Conservation (phyloP, 1,140 invertebrate species). For the Drosophila kepulauana region DNA sequence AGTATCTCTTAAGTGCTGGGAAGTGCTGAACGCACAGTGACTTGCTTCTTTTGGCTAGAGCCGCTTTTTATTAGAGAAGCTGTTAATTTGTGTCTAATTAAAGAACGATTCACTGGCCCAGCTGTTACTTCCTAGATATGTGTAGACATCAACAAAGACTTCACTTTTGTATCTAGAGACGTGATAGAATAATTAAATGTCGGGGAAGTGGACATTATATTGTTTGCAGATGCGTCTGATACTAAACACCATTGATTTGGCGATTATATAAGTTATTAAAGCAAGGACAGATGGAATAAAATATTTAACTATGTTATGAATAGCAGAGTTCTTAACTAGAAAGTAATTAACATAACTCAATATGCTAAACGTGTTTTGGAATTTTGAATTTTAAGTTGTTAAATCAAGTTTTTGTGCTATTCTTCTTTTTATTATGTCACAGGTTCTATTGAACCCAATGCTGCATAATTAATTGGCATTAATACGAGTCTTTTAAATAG, state of each 20-base stretch:
- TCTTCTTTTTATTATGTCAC: conserved; percentile 52
- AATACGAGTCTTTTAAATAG: conserved; percentile 7
- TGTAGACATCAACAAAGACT: conserved; percentile 42
- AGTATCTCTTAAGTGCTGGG: conserved; percentile 51
- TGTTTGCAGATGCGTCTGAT: conserved; percentile 13
- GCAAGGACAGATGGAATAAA: not conserved
- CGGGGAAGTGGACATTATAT: conserved; percentile 38
- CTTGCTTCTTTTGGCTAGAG: conserved; percentile 59
- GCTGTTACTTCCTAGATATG: conserved; percentile 63
- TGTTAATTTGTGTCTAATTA: conserved; percentile 80
- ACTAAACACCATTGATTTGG: conserved; percentile 12
- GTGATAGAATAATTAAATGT: conserved; percentile 56
- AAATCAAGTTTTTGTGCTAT: conserved; percentile 5
- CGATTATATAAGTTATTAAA: conserved; percentile 5
- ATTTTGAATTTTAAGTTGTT: conserved; percentile 22
- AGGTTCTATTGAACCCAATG: conserved; percentile 49
- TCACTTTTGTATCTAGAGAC: conserved; percentile 24
- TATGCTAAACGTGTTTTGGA: conserved; percentile 33
- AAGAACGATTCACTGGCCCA: conserved; percentile 64
- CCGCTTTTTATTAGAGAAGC: conserved; percentile 66
- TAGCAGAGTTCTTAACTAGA: not conserved
- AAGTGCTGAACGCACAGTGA: conserved; percentile 58
- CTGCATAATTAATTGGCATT: conserved; percentile 15
- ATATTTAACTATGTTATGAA: not conserved
- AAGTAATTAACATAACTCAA: conserved; percentile 38